Percentiles rank a stretch among this genome's conserved stretches.
phyloP scores from a whole-genome alignment of 1,140 invertebrate species.

The Lepidurus apus region DNA sequence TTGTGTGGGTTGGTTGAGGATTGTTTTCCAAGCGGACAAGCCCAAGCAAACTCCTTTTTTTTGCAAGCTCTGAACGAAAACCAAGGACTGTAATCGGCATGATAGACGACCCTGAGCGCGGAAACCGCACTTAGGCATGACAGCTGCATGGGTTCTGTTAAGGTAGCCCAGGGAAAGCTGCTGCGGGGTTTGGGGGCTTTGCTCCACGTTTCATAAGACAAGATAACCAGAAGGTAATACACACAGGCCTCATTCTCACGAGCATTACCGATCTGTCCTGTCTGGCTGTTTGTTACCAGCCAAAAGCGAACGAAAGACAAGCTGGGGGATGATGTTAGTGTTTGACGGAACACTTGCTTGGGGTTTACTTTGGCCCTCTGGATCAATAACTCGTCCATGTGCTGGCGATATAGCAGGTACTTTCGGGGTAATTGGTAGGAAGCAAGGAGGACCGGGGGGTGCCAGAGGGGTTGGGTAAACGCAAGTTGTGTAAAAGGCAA shows the following conservation, averaged over 20 bases:
- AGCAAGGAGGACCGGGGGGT: not conserved
- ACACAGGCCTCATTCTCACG: not conserved
- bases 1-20: too few species aligned
- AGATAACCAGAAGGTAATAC: not conserved
- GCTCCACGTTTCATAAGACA: too few species aligned
- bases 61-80: too few species aligned
- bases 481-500: not conserved
- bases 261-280: not conserved
- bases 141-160: too few species aligned
- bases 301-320: not conserved
- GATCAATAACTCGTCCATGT: slow-evolving; percentile 19
- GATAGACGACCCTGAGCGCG: too few species aligned
- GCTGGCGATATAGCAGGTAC: slow-evolving; percentile 12
- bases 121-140: too few species aligned
- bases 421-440: not conserved
- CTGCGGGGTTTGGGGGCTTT: too few species aligned
- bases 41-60: too few species aligned
- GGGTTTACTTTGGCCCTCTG: not conserved
- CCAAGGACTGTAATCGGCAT: too few species aligned
- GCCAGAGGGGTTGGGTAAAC: not conserved
- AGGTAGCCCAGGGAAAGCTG: too few species aligned
- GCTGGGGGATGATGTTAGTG: not conserved
- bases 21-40: too few species aligned
- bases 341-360: slow-evolving; percentile 16
- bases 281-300: not conserved